Evolutionary conservation across 1,140 invertebrate species (phyloP).

Genomic region (Listronotus bonariensis): DNA sequence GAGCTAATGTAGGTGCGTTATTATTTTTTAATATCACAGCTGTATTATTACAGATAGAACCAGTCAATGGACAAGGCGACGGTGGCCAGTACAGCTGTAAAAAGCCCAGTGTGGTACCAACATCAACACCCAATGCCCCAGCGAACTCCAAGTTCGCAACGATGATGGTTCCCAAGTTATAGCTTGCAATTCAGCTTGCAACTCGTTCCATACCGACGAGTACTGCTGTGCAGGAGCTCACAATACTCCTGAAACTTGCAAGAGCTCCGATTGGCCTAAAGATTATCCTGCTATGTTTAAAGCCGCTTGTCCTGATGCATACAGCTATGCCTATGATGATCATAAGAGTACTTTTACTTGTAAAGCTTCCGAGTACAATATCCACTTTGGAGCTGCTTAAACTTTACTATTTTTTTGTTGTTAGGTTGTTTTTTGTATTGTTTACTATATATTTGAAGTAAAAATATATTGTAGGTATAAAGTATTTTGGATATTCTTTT

Average conservation of each 20-base stretch:
- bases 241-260: conserved; percentile 54
- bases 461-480: no score
- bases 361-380: conserved; percentile 40
- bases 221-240: conserved; percentile 55
- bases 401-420: not conserved
- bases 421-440: not conserved
- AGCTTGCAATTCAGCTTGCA: conserved; percentile 59
- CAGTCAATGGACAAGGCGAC: conserved; percentile 43
- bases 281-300: conserved; percentile 58
- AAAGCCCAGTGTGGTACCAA: conserved; percentile 53
- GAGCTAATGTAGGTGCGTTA: no score
- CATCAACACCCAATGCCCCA: conserved; percentile 54
- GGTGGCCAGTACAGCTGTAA: conserved; percentile 55
- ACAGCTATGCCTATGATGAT: conserved; percentile 58
- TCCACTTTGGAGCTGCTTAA: conserved; percentile 42
- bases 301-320: conserved; percentile 56
- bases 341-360: conserved; percentile 55
- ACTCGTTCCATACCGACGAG: conserved; percentile 55
- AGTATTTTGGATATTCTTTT: not conserved
- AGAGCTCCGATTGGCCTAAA: conserved; percentile 49
- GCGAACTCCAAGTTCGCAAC: conserved; percentile 47
- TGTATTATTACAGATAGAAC: conserved; percentile 46
- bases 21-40: no score
- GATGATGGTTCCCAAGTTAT: conserved; percentile 47
- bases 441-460: not conserved